Evolutionary conservation across 2,888 invertebrate genomes (phyloP).

Genomic region (Ptilodon capucinus): DNA sequence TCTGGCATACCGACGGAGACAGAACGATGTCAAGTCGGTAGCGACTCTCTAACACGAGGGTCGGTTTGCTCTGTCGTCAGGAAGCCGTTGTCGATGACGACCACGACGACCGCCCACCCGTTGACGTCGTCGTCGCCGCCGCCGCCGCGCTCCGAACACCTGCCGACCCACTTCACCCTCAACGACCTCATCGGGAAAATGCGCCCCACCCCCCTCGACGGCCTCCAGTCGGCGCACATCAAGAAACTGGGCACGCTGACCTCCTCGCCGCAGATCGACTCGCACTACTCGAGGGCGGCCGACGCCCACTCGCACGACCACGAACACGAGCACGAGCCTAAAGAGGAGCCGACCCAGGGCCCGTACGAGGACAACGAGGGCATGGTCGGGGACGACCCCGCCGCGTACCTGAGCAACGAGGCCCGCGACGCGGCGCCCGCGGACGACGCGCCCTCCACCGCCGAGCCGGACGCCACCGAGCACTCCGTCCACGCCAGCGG

Average conservation of each 20-base stretch:
- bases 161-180: slow-evolving; percentile 79
- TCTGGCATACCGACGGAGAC: background rate
- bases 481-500: slow-evolving; percentile 81
- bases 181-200: slow-evolving; percentile 82
- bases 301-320: slow-evolving; percentile 73
- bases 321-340: slow-evolving; percentile 66
- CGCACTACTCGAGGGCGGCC: slow-evolving; percentile 81
- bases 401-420: slow-evolving; percentile 71
- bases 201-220: slow-evolving; percentile 76
- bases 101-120: slow-evolving; percentile 81
- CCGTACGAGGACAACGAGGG: slow-evolving; percentile 83
- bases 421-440: slow-evolving; percentile 64
- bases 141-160: slow-evolving; percentile 79
- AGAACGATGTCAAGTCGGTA: slow-evolving; percentile 21
- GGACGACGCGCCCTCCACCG: slow-evolving; percentile 80
- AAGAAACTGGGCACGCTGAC: slow-evolving; percentile 75
- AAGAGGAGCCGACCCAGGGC: slow-evolving; percentile 82
- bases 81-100: slow-evolving; percentile 81
- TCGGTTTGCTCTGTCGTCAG: slow-evolving; percentile 64
- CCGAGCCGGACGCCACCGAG: slow-evolving; percentile 83
- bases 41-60: slow-evolving; percentile 67
- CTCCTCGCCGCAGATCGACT: slow-evolving; percentile 83
- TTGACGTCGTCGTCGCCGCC: slow-evolving; percentile 81
- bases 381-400: slow-evolving; percentile 82
- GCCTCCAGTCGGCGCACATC: slow-evolving; percentile 74